These are phyloP conservation scores for Cynodonichthys magdalenae DNA, from an alignment of 2,797 vertebrate species.

Conservation along the genomic window DNA sequence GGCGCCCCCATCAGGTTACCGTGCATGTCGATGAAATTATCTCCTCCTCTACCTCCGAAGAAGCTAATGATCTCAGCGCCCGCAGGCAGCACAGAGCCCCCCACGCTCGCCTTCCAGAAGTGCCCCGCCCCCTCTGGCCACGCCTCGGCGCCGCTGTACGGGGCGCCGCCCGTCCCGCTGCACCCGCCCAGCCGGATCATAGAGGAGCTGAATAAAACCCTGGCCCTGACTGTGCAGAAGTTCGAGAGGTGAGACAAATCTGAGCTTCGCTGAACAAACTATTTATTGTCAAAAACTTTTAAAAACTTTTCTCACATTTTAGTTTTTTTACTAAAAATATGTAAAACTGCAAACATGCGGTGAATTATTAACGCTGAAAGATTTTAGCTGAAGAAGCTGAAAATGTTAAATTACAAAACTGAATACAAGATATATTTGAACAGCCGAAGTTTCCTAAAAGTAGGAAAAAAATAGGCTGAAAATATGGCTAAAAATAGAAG, in stretches of 20 bases:
- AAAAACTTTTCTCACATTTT: no score
- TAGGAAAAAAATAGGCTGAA: no score
- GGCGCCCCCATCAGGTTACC: slow-evolving; percentile 91
- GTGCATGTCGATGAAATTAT: slow-evolving; percentile 90
- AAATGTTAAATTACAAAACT: no score
- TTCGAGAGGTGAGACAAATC: slow-evolving; percentile 92
- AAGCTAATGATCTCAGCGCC: slow-evolving; percentile 97
- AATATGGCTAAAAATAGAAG: no score
- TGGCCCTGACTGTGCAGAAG: slow-evolving; percentile 98
- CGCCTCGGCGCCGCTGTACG: slow-evolving; percentile 82
- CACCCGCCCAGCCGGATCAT: slow-evolving; percentile 93
- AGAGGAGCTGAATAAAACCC: slow-evolving; percentile 95
- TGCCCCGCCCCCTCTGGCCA: slow-evolving; percentile 85
- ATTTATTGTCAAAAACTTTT: no score
- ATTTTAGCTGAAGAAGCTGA: no score
- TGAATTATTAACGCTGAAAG: no score
- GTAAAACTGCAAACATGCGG: no score
- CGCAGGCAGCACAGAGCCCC: slow-evolving; percentile 87
- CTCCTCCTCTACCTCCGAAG: slow-evolving; percentile 98
- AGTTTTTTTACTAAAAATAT: no score
- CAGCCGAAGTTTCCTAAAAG: no score
- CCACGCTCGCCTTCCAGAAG: slow-evolving; percentile 89
- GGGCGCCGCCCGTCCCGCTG: slow-evolving; percentile 84
- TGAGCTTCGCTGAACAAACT: no score
- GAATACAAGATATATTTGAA: no score